phyloP scores from a whole-genome alignment of 2,888 invertebrate genomes.

The Parnassius apollo region DNA sequence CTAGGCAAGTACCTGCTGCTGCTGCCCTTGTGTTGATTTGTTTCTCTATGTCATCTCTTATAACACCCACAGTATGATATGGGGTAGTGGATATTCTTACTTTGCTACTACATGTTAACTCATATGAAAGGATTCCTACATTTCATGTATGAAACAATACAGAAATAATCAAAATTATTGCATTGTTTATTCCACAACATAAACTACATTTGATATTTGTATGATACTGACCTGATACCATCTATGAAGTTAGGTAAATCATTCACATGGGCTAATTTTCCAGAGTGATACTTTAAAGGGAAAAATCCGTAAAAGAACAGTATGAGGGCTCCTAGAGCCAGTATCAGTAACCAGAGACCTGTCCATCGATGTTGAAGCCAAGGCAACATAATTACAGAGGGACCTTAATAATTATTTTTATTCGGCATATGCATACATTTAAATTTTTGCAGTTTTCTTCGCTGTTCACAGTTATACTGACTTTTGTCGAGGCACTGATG shows the following conservation, averaged over 20 bases:
- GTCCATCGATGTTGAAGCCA: conserved; percentile 72
- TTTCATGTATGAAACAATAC: too few species aligned
- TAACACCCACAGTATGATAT: too few species aligned
- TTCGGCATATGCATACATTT: conserved; percentile 2
- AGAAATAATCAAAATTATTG: too few species aligned
- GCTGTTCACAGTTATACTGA: not conserved
- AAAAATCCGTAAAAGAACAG: conserved; percentile 83
- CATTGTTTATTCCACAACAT: too few species aligned
- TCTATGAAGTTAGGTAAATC: conserved; percentile 80
- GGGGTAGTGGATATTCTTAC: too few species aligned
- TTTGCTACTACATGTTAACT: too few species aligned
- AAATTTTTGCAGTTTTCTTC: not conserved
- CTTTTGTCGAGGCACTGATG: conserved; percentile 16
- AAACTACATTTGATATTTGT: not conserved
- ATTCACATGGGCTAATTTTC: conserved; percentile 66
- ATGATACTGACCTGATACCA: conserved; percentile 68
- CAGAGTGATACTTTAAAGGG: conserved; percentile 78
- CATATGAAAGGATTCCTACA: too few species aligned
- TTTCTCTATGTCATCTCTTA: too few species aligned
- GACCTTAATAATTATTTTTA: not conserved
- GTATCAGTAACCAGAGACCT: conserved; percentile 61
- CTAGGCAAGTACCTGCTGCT: too few species aligned
- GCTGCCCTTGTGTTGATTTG: too few species aligned
- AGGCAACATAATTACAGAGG: conserved; percentile 51
- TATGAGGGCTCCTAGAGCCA: conserved; percentile 58